phyloP scores from a whole-genome alignment of 1,140 invertebrate species.

The Eumaeus atala region DNA sequence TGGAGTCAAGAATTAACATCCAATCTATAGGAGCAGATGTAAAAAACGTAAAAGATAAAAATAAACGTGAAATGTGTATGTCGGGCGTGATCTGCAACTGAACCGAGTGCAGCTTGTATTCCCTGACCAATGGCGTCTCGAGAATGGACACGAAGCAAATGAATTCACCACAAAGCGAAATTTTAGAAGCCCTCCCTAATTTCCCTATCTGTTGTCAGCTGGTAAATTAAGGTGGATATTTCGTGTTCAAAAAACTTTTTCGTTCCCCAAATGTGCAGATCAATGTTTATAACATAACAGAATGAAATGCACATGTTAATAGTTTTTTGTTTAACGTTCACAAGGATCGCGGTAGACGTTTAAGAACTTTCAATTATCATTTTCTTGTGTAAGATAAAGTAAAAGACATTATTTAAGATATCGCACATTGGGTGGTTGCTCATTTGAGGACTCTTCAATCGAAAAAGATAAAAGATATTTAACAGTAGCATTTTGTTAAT shows the following conservation, averaged over 20 bases:
- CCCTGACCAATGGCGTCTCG: constrained; percentile 41
- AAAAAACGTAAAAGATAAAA: constrained; percentile 32
- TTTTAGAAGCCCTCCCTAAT: constrained; percentile 27
- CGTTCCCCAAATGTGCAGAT: too few relatives aligned
- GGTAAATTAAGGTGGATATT: constrained; percentile 4
- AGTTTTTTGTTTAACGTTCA: too few relatives aligned
- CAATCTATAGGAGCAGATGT: constrained; percentile 43
- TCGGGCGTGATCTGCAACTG: constrained; percentile 61
- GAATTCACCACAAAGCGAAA: constrained; percentile 45
- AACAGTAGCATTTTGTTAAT: too few relatives aligned
- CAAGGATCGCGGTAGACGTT: too few relatives aligned
- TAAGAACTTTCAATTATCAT: too few relatives aligned
- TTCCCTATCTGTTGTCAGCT: constrained; percentile 18
- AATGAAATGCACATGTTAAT: too few relatives aligned
- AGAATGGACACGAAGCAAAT: constrained; percentile 30
- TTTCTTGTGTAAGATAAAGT: too few relatives aligned
- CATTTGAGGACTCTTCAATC: too few relatives aligned
- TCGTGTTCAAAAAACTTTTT: not conserved
- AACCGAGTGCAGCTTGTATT: constrained; percentile 54
- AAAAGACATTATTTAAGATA: too few relatives aligned
- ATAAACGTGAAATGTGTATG: constrained; percentile 40
- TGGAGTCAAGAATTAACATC: constrained; percentile 12
- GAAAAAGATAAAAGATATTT: too few relatives aligned
- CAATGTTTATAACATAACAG: too few relatives aligned
- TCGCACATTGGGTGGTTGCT: too few relatives aligned